phyloP scores from a whole-genome alignment of 2,797 vertebrate genomes.

The Sandelia bainsii region DNA sequence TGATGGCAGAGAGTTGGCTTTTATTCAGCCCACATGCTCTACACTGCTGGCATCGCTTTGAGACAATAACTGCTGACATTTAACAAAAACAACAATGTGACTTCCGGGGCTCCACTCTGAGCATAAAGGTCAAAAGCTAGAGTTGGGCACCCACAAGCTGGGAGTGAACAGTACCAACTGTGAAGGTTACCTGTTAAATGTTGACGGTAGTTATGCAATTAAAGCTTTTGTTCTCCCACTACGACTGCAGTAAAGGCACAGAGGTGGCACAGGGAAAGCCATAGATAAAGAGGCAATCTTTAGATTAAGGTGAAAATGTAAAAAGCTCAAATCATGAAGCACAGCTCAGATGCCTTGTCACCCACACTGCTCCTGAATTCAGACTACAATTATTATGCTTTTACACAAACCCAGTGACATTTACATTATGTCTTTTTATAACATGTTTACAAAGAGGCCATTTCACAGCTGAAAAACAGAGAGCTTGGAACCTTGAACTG shows the following conservation, averaged over 20 bases:
- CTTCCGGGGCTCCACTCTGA: constrained; percentile 51
- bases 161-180: constrained; percentile 5
- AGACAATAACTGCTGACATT: constrained; percentile 74
- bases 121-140: constrained; percentile 67
- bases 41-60: constrained; percentile 48
- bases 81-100: constrained; percentile 67
- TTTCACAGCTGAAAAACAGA: constrained; percentile 14
- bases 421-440: constrained; percentile 39
- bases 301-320: constrained; percentile 42
- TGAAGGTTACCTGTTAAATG: constrained; percentile 42
- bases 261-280: neutral
- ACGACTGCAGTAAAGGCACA: neutral
- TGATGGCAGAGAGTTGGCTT: constrained; percentile 45
- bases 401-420: constrained; percentile 41
- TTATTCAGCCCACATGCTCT: constrained; percentile 52
- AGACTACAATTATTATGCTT: constrained; percentile 41
- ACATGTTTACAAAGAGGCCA: constrained; percentile 29
- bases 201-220: constrained; percentile 43
- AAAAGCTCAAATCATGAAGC: constrained; percentile 44
- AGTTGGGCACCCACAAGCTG: constrained; percentile 34
- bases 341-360: constrained; percentile 6
- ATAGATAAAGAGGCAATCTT: constrained; percentile 36
- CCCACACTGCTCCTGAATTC: constrained; percentile 22
- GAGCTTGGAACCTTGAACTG: constrained; percentile 42
- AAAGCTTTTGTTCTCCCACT: constrained; percentile 28